Conservation (phyloP, 2,113 vertebrate genomes). For the Phoxinus phoxinus region DNA sequence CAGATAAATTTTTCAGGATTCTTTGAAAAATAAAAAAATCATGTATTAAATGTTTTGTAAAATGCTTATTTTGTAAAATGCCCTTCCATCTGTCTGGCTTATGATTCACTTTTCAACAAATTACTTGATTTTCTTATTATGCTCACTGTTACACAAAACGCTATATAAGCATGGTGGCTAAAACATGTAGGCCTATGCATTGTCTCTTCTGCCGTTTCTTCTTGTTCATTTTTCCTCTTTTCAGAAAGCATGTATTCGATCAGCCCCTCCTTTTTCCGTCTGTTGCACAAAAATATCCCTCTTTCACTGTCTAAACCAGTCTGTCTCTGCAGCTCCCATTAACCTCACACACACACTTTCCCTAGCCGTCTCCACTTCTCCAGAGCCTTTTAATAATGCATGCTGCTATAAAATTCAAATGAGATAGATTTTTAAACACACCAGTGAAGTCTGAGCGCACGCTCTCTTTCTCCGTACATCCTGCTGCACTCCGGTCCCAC, state of each 20-base stretch:
- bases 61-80: neutral
- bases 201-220: neutral
- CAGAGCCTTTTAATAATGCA: conserved; percentile 59
- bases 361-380: conserved; percentile 9
- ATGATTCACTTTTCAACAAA: neutral
- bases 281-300: neutral
- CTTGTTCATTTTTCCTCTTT: neutral
- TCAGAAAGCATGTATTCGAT: neutral
- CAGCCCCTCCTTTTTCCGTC: neutral
- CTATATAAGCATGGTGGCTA: neutral
- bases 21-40: too few relatives aligned
- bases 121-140: neutral
- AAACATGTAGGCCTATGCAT: neutral
- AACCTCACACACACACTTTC: neutral
- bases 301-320: conserved; percentile 6
- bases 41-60: neutral
- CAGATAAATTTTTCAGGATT: too few relatives aligned
- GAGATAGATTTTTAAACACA: conserved; percentile 48
- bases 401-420: conserved; percentile 52
- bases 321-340: neutral
- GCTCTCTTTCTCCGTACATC: conserved; percentile 29
- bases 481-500: conserved; percentile 26
- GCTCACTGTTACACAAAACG: neutral
- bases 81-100: neutral
- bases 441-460: conserved; percentile 29